Evolutionary conservation across 2,113 vertebrate species (phyloP).

Genomic region (Psettodes erumei): DNA sequence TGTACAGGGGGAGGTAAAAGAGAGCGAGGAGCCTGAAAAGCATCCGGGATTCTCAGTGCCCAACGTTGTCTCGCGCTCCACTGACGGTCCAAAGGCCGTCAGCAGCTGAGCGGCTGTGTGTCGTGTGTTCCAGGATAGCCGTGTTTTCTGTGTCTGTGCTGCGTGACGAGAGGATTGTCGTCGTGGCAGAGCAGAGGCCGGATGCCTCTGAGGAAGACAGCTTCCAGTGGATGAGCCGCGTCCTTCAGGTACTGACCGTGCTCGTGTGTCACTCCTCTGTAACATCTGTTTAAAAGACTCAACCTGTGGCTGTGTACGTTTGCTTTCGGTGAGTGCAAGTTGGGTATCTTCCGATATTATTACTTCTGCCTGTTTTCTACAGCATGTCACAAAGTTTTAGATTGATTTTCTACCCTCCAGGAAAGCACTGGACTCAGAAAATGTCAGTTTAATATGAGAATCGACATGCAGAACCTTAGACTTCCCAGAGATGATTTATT

Average conservation of each 20-base stretch:
- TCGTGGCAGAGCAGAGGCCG: conserved; percentile 96
- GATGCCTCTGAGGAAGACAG: conserved; percentile 97
- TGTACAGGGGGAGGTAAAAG: conserved; percentile 93
- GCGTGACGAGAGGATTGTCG: conserved; percentile 93
- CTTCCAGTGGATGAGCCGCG: conserved; percentile 99
- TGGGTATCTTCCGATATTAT: background rate
- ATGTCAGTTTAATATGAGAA: background rate
- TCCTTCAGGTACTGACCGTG: conserved; percentile 88
- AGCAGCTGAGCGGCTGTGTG: background rate
- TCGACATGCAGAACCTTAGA: background rate
- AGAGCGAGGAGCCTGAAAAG: background rate
- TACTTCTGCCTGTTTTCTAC: background rate
- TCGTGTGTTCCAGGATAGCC: conserved; percentile 87
- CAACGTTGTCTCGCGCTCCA: background rate
- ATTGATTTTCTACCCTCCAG: background rate
- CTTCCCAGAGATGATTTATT: background rate
- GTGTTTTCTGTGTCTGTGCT: conserved; percentile 95
- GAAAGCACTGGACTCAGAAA: background rate
- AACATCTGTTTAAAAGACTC: background rate
- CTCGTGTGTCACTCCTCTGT: background rate
- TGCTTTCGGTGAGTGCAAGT: background rate
- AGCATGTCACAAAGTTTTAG: background rate
- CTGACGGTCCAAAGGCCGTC: background rate
- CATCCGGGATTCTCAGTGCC: background rate
- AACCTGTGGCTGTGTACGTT: background rate